A percentile compares a stretch with the other conserved stretches of the same genome.
Conservation (phyloP, 2,888 invertebrate genomes). For the Polyploca ridens region DNA sequence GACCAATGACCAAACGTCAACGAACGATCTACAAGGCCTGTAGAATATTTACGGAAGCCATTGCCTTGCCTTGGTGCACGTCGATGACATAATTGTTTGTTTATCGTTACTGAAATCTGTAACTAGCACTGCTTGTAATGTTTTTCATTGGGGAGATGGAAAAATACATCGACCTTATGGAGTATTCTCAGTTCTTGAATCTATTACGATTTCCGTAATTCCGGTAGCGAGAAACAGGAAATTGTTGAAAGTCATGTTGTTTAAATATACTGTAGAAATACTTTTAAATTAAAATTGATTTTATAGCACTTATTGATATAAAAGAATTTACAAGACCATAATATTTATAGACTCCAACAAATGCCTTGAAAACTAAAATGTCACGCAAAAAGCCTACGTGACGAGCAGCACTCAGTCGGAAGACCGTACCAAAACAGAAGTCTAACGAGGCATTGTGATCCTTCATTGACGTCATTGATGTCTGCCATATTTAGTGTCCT, state of each 20-base stretch:
- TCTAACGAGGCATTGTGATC: conserved; percentile 43
- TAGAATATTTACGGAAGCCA: conserved; percentile 10
- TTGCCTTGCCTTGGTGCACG: not conserved
- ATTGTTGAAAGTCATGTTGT: not conserved
- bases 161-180: conserved; percentile 2
- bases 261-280: not conserved
- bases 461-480: conserved; percentile 33
- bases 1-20: conserved; percentile 7
- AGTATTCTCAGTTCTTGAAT: conserved; percentile 3
- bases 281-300: too few species aligned
- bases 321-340: not conserved
- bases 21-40: not conserved
- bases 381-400: conserved; percentile 34
- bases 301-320: not conserved
- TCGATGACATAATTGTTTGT: conserved; percentile 5
- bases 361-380: not conserved
- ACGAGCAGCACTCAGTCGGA: conserved; percentile 25
- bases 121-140: not conserved
- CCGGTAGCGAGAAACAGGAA: not conserved
- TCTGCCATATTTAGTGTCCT: conserved; percentile 12
- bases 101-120: conserved; percentile 5
- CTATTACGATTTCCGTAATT: not conserved
- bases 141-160: not conserved
- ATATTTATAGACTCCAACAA: not conserved
- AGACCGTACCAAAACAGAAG: conserved; percentile 26